Base-by-base conservation (phyloP, 2,113 vertebrate genomes). In the Hippoglossus stenolepis region DNA sequence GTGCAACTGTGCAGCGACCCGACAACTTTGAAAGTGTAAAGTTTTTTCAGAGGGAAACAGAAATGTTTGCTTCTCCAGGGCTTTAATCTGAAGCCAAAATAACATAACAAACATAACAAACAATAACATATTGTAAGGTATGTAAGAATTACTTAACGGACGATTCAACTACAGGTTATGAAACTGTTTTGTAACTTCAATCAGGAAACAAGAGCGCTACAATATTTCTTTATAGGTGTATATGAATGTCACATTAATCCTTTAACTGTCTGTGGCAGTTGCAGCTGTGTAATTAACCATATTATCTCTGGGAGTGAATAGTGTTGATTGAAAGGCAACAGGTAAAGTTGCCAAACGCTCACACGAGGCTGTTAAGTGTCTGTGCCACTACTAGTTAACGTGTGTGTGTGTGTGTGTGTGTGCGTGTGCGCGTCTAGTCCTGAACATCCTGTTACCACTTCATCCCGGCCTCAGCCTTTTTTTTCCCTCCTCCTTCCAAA, bases 371-470 rank as follows among this genome's bases (percentile, higher is more conserved):
- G 43, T 28, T 12, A 59, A 65, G 13, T 47, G 59, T 20, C 28
- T 45, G 26, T 15, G 23, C 45, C 26, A 26, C 17, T 2, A 10
- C 28, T 6, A 17, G 18, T 31, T 62, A 11, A 0, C 12, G 10
- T 31, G 20, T 18, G 9, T 12, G 23, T 73, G 11, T 58, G 38
- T 75, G 35, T 65, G 51, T 31, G 28, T 5, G 3, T 5, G 28
- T 28, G 3, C 0, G 26, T 28, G n/a, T 6, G n/a, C n/a, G n/a
- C n/a, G n/a, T n/a, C n/a, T n/a, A n/a, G n/a, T 64, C 24, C 43
- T 57, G 73, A 56, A 65, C 65, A 38, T 67, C 21, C 51, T 67
- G 57, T 77, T 64, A 66, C 64, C 58, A 35, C 65, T 61, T 23
- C 11, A 59, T 54, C 15, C 40, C 38, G 53, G 20, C 5, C 45